Percentiles rank a stretch among this genome's conserved stretches.
These are phyloP conservation scores for Tanypteryx hageni DNA, from an alignment of 2,888 invertebrate species.

Conservation along the genomic window DNA sequence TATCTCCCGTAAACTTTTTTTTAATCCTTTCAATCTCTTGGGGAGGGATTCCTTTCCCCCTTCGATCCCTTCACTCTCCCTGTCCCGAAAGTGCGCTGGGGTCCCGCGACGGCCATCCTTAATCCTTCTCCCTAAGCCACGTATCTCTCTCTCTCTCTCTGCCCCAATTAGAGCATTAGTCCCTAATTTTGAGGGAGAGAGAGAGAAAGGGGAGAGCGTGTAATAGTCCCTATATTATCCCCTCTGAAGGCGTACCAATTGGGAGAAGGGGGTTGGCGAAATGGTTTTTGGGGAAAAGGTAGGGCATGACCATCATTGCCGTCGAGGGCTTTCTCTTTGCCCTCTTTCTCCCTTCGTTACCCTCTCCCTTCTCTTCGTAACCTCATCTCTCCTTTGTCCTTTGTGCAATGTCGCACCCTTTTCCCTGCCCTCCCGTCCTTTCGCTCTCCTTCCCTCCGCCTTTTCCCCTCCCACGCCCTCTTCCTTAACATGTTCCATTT, in stretches of 20 bases:
- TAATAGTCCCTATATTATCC: conserved; percentile 59
- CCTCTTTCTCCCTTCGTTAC: background rate
- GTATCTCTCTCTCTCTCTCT: background rate
- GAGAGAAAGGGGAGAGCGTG: background rate
- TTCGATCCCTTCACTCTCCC: too few species aligned
- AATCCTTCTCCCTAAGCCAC: conserved; percentile 7
- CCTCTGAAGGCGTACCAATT: conserved; percentile 50
- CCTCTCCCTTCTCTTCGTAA: background rate
- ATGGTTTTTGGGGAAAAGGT: background rate
- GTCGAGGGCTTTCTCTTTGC: background rate
- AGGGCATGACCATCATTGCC: background rate
- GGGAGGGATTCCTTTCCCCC: too few species aligned
- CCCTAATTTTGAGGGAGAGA: conserved; percentile 40
- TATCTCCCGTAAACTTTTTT: background rate
- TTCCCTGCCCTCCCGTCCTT: background rate
- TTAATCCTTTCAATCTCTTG: background rate
- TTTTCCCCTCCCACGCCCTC: background rate
- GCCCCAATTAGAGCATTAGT: conserved; percentile 50
- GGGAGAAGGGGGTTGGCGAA: background rate
- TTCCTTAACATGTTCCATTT: background rate
- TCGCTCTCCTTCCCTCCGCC: background rate
- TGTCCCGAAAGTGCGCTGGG: too few species aligned
- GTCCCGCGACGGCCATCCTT: background rate
- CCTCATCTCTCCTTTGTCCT: background rate
- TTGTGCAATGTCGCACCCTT: conserved; percentile 24